Percentiles rank a stretch among this genome's conserved stretches.
Conservation (phyloP, 2,797 vertebrate species). For the Cyprinella venusta region DNA sequence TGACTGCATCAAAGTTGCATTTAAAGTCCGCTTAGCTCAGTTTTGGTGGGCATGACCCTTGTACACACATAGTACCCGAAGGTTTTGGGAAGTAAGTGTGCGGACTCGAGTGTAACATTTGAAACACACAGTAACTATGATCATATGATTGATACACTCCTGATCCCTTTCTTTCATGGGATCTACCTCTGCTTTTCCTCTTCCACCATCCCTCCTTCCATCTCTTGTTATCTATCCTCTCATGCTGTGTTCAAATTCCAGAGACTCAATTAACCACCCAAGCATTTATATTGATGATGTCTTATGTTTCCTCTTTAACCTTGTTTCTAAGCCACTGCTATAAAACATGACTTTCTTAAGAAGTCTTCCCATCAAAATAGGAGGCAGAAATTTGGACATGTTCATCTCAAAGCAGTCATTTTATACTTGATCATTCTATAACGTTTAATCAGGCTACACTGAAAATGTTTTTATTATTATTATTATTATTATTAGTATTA, state of each 20-base stretch:
- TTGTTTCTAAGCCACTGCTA: neutral
- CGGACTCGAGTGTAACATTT: neutral
- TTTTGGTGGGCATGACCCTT: neutral
- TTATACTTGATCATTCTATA: neutral
- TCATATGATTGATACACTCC: neutral
- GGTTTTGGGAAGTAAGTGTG: neutral
- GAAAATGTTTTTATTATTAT: neutral
- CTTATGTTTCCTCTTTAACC: constrained; percentile 4
- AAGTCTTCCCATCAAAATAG: neutral
- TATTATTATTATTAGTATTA: no score
- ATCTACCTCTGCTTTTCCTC: constrained; percentile 4
- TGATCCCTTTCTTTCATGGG: neutral
- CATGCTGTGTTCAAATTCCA: constrained; percentile 44
- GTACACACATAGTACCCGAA: no score
- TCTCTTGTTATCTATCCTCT: constrained; percentile 18
- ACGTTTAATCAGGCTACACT: neutral
- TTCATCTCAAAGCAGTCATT: neutral
- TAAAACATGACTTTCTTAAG: neutral
- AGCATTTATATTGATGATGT: neutral
- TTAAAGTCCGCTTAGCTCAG: neutral
- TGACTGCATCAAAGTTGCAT: neutral
- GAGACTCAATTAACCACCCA: constrained; percentile 40
- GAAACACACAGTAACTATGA: neutral
- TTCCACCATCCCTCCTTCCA: no score
- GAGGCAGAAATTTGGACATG: neutral